Percentiles rank a stretch among this genome's conserved stretches.
Evolutionary conservation across 1,140 invertebrate species (phyloP).

Genomic region (Neoseiulus cucumeris): DNA sequence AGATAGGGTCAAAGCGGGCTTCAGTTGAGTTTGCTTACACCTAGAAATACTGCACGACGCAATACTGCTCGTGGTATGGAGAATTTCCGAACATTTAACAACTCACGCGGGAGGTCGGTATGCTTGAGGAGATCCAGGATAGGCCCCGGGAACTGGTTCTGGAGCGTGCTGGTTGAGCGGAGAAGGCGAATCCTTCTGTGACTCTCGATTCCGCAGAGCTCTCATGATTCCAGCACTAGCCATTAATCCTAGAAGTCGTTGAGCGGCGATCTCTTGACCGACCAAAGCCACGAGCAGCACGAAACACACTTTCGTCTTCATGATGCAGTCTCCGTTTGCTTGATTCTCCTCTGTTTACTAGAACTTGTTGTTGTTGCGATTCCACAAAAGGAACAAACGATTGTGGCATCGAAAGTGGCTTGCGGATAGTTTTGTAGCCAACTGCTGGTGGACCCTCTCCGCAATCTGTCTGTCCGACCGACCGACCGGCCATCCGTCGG

Average conservation of each 20-base stretch:
- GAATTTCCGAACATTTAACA: background rate
- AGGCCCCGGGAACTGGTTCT: background rate
- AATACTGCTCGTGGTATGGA: no score
- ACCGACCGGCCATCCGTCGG: no score
- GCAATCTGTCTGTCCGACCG: no score
- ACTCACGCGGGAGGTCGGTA: constrained; percentile 1
- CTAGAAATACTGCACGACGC: no score
- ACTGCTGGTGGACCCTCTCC: no score
- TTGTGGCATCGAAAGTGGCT: no score
- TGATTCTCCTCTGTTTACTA: no score
- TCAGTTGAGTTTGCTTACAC: no score
- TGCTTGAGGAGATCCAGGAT: background rate
- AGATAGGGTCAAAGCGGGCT: no score
- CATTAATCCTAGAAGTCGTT: constrained; percentile 4
- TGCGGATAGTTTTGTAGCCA: no score
- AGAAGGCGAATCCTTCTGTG: constrained; percentile 1
- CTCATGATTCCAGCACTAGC: constrained; percentile 4
- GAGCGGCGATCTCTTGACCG: background rate
- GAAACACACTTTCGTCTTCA: constrained; percentile 1
- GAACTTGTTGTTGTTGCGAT: no score
- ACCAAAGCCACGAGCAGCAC: background rate
- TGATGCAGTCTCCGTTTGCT: background rate
- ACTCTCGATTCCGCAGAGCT: background rate
- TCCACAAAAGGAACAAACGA: no score
- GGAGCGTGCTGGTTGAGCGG: background rate